These are phyloP conservation scores for Drosophila pseudotakahashii DNA, from an alignment of 2,888 invertebrate species.

Conservation along the genomic window DNA sequence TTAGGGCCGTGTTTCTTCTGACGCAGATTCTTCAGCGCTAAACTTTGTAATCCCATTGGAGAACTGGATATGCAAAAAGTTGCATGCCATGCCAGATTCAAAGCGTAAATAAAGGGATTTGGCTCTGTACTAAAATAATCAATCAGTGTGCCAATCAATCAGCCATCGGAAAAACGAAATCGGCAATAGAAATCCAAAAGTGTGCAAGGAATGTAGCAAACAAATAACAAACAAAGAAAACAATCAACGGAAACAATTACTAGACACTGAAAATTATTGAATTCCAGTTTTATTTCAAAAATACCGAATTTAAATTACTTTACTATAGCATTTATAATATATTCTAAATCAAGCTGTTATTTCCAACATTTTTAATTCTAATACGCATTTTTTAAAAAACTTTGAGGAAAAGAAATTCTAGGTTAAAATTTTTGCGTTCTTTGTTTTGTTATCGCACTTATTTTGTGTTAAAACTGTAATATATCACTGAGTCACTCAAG, in stretches of 20 bases:
- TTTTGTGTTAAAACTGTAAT: neutral
- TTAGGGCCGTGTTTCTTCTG: constrained; percentile 8
- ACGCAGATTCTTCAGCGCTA: constrained; percentile 4
- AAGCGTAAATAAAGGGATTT: constrained; percentile 49
- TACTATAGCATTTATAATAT: no score
- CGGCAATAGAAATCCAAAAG: constrained; percentile 56
- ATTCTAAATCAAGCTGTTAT: no score
- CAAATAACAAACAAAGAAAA: constrained; percentile 51
- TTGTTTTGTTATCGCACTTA: neutral
- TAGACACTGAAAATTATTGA: constrained; percentile 26
- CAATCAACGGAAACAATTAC: constrained; percentile 68
- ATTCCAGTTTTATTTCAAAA: no score
- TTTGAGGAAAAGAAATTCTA: no score
- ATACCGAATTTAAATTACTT: no score
- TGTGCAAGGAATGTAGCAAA: constrained; percentile 35
- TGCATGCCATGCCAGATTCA: constrained; percentile 1
- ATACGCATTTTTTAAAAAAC: no score
- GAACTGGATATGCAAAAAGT: constrained; percentile 22
- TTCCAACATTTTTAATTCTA: no score
- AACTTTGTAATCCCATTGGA: constrained; percentile 10
- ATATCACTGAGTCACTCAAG: neutral
- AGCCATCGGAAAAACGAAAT: constrained; percentile 54
- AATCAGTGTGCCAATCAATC: constrained; percentile 80
- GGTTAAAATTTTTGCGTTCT: neutral
- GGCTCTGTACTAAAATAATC: constrained; percentile 61